phyloP scores from a whole-genome alignment of 2,888 invertebrate species.

The Andrena flavipes region DNA sequence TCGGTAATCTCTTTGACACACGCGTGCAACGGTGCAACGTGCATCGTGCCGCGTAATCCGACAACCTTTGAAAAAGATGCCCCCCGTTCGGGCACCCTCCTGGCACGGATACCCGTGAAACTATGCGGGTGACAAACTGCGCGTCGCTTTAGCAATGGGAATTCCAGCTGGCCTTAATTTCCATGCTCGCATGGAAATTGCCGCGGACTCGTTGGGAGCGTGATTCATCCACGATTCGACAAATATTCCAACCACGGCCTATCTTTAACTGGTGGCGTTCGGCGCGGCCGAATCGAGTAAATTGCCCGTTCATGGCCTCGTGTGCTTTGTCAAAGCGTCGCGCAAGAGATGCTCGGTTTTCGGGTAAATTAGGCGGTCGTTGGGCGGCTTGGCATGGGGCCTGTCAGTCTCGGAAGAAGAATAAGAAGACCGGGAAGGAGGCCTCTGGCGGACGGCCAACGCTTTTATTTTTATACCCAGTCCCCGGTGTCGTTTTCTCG shows the following conservation, averaged over 20 bases:
- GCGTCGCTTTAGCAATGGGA: slow-evolving; percentile 12
- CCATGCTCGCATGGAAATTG: neutral
- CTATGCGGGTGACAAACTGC: slow-evolving; percentile 19
- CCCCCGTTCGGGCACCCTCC: neutral
- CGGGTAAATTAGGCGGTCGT: slow-evolving; percentile 66
- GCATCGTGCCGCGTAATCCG: slow-evolving; percentile 68
- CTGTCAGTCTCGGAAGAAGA: slow-evolving; percentile 70
- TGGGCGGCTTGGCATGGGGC: slow-evolving; percentile 73
- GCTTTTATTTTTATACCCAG: slow-evolving; percentile 65
- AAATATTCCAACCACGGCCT: neutral
- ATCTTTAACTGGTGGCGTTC: neutral
- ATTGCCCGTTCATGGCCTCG: slow-evolving; percentile 11
- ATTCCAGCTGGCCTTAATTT: slow-evolving; percentile 27
- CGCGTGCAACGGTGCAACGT: slow-evolving; percentile 71
- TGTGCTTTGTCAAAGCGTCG: slow-evolving; percentile 6
- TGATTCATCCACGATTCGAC: slow-evolving; percentile 6
- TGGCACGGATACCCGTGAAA: neutral
- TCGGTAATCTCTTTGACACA: slow-evolving; percentile 72
- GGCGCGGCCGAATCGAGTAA: neutral
- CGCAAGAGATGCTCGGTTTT: slow-evolving; percentile 48
- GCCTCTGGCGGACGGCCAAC: slow-evolving; percentile 72
- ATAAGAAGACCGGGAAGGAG: slow-evolving; percentile 58
- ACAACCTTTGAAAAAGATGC: slow-evolving; percentile 36
- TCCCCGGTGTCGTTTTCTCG: slow-evolving; percentile 39
- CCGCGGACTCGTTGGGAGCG: neutral